These are phyloP conservation scores for Microtus obscurus DNA, from an alignment of 2,797 vertebrate genomes.

Conservation along the genomic window DNA sequence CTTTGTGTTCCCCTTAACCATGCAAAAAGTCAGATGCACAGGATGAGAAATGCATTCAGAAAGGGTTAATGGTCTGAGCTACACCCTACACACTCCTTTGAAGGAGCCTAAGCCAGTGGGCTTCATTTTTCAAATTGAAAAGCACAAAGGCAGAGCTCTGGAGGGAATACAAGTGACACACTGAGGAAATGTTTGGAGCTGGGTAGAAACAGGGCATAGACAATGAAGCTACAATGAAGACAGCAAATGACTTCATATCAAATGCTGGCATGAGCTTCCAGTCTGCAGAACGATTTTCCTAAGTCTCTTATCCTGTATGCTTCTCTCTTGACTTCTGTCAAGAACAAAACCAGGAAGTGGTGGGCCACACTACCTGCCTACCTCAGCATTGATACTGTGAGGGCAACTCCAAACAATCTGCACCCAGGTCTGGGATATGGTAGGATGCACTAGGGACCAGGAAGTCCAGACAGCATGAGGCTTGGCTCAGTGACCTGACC, in stretches of 20 bases:
- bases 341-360: not conserved
- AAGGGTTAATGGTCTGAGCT: not conserved
- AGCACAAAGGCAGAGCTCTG: not conserved
- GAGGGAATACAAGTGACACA: not conserved
- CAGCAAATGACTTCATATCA: not conserved
- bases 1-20: not conserved
- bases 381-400: rapidly evolving
- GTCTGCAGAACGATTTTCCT: not conserved
- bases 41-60: not conserved
- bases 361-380: not conserved
- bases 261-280: not conserved
- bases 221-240: not conserved
- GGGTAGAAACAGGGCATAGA: not conserved
- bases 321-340: not conserved
- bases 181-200: not conserved
- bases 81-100: not conserved
- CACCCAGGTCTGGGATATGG: no score
- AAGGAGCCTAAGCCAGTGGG: not conserved
- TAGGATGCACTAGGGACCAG: rapidly evolving
- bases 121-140: not conserved
- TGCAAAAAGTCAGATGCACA: not conserved
- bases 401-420: not conserved
- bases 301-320: rapidly evolving
- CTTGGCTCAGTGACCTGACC: not conserved
- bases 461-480: not conserved